Base-by-base conservation (phyloP, 2,113 vertebrate genomes). In the Scalopus aquaticus region DNA sequence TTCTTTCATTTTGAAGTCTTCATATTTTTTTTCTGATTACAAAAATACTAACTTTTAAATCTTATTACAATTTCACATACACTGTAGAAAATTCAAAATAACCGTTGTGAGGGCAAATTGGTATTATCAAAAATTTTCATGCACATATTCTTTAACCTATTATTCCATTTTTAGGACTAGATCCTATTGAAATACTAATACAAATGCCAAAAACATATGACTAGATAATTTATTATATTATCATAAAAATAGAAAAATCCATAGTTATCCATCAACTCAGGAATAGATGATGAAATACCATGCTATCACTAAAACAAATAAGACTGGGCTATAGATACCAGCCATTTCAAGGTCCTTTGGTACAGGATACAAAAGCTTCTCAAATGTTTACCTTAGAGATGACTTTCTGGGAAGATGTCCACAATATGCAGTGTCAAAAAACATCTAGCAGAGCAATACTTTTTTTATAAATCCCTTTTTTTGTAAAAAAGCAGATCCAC, bases 151-250 rank as follows among this genome's bases (percentile, higher is more conserved):
- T 88, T 96, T 88, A 42, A 88, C 7, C 6, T 3, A 54, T n/a
- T 85, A 64, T 58, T 91, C 54, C 64, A 91, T 54, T 91, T 90
- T 16, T 93, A 83, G 81, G 56, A 90, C 79, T 54, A 83, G 8
- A 73, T 37, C 20, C 32, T 88, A 90, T 44, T 78, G 72, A 83
- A 90, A 93, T 83, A 83, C 13, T 88, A 96, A 96, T 73, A 87
- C 35, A 82, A 85, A 94, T 83, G 32, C 32, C 67, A 44, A 76
- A 80, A 88, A 87, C 30, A 60, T 30, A 80, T 35, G 24, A 60
- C 32, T 62, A 86, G 56, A 64, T 54, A 58, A 80, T 51, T 77
- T 42, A 62, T 22, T 77, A 0, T 44, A 70, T 70, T 70, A 70
- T 70, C 8, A 22, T 17, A 90, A 89, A 86, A 72, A 32, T 28